Evolutionary conservation across 2,797 vertebrate species (phyloP), one percentile per base, ranked within the genome.

Genomic region (Lateolabrax maculatus): DNA sequence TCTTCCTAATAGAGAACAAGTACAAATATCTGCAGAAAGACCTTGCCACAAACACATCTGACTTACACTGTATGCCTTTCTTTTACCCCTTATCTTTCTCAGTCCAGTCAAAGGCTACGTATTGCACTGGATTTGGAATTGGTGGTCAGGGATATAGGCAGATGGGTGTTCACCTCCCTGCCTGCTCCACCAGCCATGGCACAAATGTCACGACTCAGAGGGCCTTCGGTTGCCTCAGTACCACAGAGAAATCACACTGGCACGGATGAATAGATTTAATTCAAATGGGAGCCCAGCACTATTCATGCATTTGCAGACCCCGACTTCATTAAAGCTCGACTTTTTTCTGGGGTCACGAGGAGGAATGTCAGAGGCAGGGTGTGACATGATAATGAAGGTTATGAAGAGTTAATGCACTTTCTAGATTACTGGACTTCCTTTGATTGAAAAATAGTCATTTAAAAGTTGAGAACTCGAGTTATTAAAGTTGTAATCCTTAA

Each of bases 251-350:
- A 90, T 90, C 88, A 85, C 75, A 86, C 82, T 37, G 84, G 85
- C 87, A 90, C 61, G 88, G 88, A 87, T 90, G 90, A 89, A 87
- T 84, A 86, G 87, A 79, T 91, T 90, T 90, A 89, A 91, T 92
- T 90, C 86, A 86, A 87, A 90, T 73, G 71, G 88, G 80, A 86
- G 89, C 83, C 71, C 75, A 1, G 77, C 18, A 36, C 85, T 81
- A 41, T 90, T 89, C 92, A 89, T 82, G 87, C 89, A 80, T 89
- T 86, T 49, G 29, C 82, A 71, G 76, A 69, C 62, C 83, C 71
- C 36, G 82, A 81, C 90, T 92, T 91, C 87, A 91, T 93, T 90
- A 90, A 83, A 83, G 82, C 86, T 66, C 62, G 41, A 19, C 82
- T 84, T 74, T 84, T 87, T 83, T 84, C 69, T 34, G 57, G 75